A percentile compares a stretch with the other conserved stretches of the same genome.
Conservation (phyloP, 1,140 invertebrate genomes). For the Scaptomyza hsui region DNA sequence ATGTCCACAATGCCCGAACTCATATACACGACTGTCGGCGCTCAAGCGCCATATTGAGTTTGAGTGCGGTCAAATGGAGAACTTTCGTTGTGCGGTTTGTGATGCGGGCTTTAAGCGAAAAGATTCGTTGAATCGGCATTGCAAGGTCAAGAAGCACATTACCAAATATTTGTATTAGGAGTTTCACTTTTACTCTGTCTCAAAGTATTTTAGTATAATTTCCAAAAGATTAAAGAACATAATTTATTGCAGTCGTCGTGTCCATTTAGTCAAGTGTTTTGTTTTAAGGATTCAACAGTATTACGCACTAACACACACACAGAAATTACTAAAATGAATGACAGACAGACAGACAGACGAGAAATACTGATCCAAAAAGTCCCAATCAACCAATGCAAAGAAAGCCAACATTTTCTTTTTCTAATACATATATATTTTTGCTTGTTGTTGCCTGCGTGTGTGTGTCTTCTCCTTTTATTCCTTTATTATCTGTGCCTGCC, state of each 20-base stretch:
- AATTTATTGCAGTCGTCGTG: slow-evolving; percentile 16
- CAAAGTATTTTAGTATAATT: neutral
- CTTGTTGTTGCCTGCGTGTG: slow-evolving; percentile 25
- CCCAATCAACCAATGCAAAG: slow-evolving; percentile 63
- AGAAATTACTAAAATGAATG: neutral
- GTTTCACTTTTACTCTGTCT: neutral
- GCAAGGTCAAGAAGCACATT: slow-evolving; percentile 76
- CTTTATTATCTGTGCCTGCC: slow-evolving; percentile 15
- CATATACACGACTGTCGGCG: slow-evolving; percentile 68
- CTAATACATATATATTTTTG: slow-evolving; percentile 36
- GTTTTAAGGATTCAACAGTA: slow-evolving; percentile 7
- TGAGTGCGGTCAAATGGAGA: slow-evolving; percentile 59
- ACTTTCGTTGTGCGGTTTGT: slow-evolving; percentile 68
- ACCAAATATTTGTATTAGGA: slow-evolving; percentile 73
- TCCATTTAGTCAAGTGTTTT: slow-evolving; percentile 10
- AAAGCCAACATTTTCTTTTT: slow-evolving; percentile 42
- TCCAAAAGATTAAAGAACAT: slow-evolving; percentile 30
- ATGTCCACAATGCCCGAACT: slow-evolving; percentile 69
- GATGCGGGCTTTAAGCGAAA: slow-evolving; percentile 76
- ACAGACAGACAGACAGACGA: slow-evolving; percentile 4
- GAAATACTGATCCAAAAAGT: slow-evolving; percentile 44
- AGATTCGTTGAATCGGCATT: slow-evolving; percentile 83
- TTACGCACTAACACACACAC: slow-evolving; percentile 5
- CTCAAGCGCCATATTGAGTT: slow-evolving; percentile 75
- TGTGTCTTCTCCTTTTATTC: slow-evolving; percentile 21